Evolutionary conservation across 2,797 vertebrate species (phyloP), one percentile per base, ranked within the genome.

Genomic region (Kryptolebias ocellatus): DNA sequence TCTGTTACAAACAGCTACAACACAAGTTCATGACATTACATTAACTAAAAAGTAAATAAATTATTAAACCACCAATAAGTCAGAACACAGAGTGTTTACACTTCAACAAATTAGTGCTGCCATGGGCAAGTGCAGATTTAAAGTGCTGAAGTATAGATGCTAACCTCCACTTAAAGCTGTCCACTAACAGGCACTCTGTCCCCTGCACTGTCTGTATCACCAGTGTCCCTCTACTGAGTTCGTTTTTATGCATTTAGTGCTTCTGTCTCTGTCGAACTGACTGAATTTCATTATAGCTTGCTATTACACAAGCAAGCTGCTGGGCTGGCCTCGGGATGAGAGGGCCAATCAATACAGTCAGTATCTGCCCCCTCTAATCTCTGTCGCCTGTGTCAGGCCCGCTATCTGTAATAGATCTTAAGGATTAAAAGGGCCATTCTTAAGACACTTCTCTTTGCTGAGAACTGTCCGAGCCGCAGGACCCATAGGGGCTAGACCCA

Each of bases 401-500:
- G 76, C 87, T 94, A 93, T 94, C 93, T 93, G 92, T 92, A 93
- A 94, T 94, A 93, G 92, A 95, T 94, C 92, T 94, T 83, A 70
- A 87, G 93, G 93, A 94, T 94, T 94, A 93, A 83, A 62, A 61
- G 74, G 78, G 69, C 39, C 83, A 89, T 92, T 88, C 86, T 89
- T 93, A 91, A 92, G 77, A 92, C 90, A 92, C 90, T 91, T 87
- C 78, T 72, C 78, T 67, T 81, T 73, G 68, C 84, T 83, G 80
- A 78, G 83, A 86, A 87, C 83, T 80, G 76, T 80, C 70, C 11
- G 4, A 65, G 58, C 47, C 68, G 20, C 57, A 70, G 73, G 73
- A 79, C 82, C 74, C 74, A 59, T 37, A 56, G 47, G 64, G 67
- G 58, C 70, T 61, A 42, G 56, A 60, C 56, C 37, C 72, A 69